Evolutionary conservation across 2,888 invertebrate genomes (phyloP).

Genomic region (Hemaris fuciformis): DNA sequence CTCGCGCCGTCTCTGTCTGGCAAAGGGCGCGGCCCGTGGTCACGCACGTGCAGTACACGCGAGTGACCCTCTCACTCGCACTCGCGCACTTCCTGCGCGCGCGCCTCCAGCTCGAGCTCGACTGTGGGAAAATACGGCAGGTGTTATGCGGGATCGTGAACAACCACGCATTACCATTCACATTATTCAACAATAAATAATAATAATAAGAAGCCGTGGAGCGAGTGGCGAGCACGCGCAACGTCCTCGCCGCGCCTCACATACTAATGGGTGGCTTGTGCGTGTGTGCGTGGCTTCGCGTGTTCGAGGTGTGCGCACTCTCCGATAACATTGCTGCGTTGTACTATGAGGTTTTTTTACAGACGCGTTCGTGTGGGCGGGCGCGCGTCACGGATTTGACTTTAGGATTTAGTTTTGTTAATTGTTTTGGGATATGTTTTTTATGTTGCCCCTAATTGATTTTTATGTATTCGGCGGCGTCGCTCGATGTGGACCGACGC

Average conservation of each 20-base stretch:
- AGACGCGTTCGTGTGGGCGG: constrained; percentile 68
- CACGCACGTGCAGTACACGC: constrained; percentile 70
- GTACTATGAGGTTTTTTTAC: constrained; percentile 57
- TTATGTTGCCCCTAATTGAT: constrained; percentile 51
- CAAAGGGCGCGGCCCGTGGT: constrained; percentile 37
- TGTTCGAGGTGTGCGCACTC: constrained; percentile 31
- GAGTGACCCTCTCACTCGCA: constrained; percentile 57
- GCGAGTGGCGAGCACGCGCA: constrained; percentile 80
- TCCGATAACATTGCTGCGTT: constrained; percentile 40
- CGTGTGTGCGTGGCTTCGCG: constrained; percentile 53
- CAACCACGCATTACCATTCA: constrained; percentile 82
- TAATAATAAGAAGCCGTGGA: constrained; percentile 80
- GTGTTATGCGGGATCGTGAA: constrained; percentile 83
- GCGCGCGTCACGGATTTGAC: constrained; percentile 69
- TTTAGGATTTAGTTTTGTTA: constrained; percentile 65
- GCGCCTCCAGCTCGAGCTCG: constrained; percentile 64
- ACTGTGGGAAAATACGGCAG: constrained; percentile 84
- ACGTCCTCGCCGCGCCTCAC: constrained; percentile 60
- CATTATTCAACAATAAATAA: constrained; percentile 82
- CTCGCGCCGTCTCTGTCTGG: constrained; percentile 45
- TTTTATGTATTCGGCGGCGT: constrained; percentile 33
- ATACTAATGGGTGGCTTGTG: constrained; percentile 64
- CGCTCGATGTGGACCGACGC: constrained; percentile 9
- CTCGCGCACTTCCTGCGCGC: constrained; percentile 74
- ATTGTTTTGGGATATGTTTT: constrained; percentile 67